phyloP scores from a whole-genome alignment of 2,888 invertebrate genomes.

The Julus scandinavius region DNA sequence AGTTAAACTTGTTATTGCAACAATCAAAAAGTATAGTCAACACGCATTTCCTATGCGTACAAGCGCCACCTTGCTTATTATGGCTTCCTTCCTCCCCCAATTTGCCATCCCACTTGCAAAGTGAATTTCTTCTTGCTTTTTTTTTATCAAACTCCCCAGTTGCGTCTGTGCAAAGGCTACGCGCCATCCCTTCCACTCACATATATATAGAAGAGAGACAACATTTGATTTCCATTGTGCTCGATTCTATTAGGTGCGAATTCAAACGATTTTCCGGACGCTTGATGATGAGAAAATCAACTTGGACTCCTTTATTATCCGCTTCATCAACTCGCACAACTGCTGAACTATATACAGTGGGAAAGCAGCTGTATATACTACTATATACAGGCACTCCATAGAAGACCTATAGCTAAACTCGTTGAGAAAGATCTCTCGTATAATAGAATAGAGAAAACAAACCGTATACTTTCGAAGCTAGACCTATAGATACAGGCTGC shows the following conservation, averaged over 20 bases:
- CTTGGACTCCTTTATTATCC: conserved; percentile 52
- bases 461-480: no score
- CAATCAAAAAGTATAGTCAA: conserved; percentile 53
- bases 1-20: conserved; percentile 56
- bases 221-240: conserved; percentile 54
- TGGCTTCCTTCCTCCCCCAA: conserved; percentile 50
- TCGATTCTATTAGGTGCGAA: conserved; percentile 54
- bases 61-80: conserved; percentile 47
- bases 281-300: conserved; percentile 54
- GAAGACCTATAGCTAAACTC: neutral
- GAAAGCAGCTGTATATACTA: no score
- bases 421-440: neutral
- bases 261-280: conserved; percentile 54
- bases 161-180: neutral
- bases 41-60: conserved; percentile 47
- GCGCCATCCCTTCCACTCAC: conserved; percentile 4
- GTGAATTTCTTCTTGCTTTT: conserved; percentile 42
- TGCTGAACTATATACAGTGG: neutral
- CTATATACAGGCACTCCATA: conserved; percentile 28
- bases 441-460: conserved; percentile 21
- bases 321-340: conserved; percentile 53
- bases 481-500: no score
- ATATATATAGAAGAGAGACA: neutral
- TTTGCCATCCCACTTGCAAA: conserved; percentile 41
- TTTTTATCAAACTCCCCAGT: conserved; percentile 23